A percentile compares a stretch with the other conserved stretches of the same genome.
phyloP scores from a whole-genome alignment of 2,113 vertebrate species.

The Chionis minor region DNA sequence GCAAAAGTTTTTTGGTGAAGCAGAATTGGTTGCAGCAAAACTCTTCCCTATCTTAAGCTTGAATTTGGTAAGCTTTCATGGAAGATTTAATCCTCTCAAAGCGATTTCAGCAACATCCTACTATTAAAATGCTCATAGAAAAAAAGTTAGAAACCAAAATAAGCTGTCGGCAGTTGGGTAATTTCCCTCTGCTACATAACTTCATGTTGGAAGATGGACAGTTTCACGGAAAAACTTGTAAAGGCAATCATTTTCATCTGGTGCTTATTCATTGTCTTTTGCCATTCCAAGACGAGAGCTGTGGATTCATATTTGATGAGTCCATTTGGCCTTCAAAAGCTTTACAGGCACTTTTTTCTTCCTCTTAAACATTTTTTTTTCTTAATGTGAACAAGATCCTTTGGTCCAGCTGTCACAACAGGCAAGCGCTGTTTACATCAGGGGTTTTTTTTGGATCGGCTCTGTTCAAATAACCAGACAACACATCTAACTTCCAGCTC shows the following conservation, averaged over 20 bases:
- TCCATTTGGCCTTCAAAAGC: background rate
- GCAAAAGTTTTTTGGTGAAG: background rate
- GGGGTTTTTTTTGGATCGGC: background rate
- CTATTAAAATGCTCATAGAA: background rate
- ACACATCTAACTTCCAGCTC: background rate
- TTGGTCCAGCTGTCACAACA: conserved; percentile 41
- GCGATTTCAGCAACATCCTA: background rate
- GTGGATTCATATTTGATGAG: conserved; percentile 3
- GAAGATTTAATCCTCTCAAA: background rate
- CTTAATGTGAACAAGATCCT: background rate
- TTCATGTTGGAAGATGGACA: background rate
- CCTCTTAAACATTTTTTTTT: background rate
- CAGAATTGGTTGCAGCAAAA: background rate
- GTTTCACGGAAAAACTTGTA: background rate
- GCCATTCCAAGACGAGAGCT: background rate
- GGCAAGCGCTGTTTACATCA: background rate
- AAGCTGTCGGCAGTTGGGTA: background rate
- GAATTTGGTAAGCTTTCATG: background rate
- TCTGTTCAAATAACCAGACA: background rate
- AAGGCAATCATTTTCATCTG: background rate
- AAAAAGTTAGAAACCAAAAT: background rate
- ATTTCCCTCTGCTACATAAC: background rate
- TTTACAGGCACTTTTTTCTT: background rate
- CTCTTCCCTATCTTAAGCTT: background rate
- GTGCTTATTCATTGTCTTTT: conserved; percentile 14